These are phyloP conservation scores for Prunella fulvescens DNA, from an alignment of 2,113 vertebrate genomes.

Conservation along the genomic window DNA sequence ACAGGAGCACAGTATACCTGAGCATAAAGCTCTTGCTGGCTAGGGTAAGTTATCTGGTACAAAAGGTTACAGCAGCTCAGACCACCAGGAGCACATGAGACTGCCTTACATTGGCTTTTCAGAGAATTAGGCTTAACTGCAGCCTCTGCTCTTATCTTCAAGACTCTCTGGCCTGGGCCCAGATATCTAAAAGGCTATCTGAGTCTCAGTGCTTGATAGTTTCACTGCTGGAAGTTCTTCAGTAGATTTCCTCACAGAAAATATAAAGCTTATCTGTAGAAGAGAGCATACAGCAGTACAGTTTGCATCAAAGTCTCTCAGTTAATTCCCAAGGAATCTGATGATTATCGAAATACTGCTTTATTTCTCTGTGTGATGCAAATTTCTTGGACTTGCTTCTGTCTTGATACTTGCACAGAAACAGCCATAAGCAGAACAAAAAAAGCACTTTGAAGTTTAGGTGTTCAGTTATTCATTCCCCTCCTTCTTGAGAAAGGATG, in stretches of 20 bases:
- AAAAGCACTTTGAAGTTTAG: neutral
- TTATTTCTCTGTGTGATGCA: constrained; percentile 34
- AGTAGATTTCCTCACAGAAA: constrained; percentile 7
- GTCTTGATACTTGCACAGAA: constrained; percentile 12
- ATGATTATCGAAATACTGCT: constrained; percentile 14
- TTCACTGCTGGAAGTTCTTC: constrained; percentile 45
- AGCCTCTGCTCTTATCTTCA: constrained; percentile 32
- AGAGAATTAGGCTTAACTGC: constrained; percentile 42
- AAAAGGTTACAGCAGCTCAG: neutral
- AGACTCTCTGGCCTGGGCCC: neutral
- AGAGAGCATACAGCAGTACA: neutral
- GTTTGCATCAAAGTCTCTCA: constrained; percentile 34
- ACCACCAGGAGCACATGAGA: neutral
- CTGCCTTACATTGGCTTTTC: neutral
- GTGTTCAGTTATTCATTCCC: neutral
- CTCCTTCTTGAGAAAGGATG: neutral
- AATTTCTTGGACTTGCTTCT: constrained; percentile 19
- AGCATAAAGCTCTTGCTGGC: neutral
- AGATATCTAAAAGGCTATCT: constrained; percentile 47
- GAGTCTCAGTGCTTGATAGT: constrained; percentile 25
- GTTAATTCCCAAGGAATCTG: constrained; percentile 42
- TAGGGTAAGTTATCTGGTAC: neutral
- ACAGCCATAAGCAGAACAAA: neutral
- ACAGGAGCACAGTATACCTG: neutral
- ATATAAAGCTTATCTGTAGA: constrained; percentile 9